Conservation (phyloP, 2,797 vertebrate genomes). For the Lithobates pipiens region DNA sequence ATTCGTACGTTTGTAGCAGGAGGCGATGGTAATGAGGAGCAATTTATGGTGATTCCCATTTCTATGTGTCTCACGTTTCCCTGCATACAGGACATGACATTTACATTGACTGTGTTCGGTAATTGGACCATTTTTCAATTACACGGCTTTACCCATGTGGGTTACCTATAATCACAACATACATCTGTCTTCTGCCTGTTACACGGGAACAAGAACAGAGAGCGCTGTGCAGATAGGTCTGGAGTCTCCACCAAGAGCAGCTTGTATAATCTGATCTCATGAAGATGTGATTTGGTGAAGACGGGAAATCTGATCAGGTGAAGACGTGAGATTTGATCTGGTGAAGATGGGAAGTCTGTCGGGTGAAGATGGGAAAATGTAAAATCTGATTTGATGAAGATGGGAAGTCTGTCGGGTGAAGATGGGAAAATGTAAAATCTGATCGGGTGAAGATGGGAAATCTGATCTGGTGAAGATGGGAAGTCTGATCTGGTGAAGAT, state of each 20-base stretch:
- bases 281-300: neutral
- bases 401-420: no score
- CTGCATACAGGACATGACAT: slow-evolving; percentile 36
- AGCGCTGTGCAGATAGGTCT: neutral
- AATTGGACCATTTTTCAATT: slow-evolving; percentile 42
- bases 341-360: no score
- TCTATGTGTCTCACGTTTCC: slow-evolving; percentile 10
- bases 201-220: neutral
- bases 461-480: no score
- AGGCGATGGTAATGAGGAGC: neutral
- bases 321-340: no score
- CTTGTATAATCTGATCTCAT: neutral
- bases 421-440: no score
- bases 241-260: neutral
- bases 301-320: no score
- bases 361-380: no score
- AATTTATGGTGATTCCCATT: neutral
- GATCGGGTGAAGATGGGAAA: no score
- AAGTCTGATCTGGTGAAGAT: neutral
- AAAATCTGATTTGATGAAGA: no score
- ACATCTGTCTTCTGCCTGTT: slow-evolving; percentile 23
- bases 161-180: slow-evolving; percentile 8
- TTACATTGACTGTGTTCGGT: slow-evolving; percentile 28
- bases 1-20: no score
- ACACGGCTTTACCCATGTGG: slow-evolving; percentile 24